Evolutionary conservation across 1,140 invertebrate species (phyloP).

Genomic region (Nymphalis io): DNA sequence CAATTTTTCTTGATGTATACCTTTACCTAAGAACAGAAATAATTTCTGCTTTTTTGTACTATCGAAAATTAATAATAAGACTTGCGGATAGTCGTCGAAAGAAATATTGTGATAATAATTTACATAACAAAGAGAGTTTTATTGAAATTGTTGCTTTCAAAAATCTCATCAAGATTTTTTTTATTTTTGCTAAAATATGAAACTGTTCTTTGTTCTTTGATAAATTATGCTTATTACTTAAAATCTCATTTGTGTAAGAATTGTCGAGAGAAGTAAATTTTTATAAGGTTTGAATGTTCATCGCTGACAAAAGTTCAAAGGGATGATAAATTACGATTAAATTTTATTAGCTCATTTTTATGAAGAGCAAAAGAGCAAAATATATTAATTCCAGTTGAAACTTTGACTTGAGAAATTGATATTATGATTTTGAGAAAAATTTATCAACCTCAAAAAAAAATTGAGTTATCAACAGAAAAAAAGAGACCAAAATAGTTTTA

Average conservation of each 20-base stretch:
- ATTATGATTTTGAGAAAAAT: neutral
- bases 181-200: constrained; percentile 3
- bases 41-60: too few relatives aligned
- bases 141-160: constrained; percentile 11
- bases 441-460: too few relatives aligned
- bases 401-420: neutral
- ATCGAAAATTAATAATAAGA: too few relatives aligned
- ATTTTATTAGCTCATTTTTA: constrained; percentile 26
- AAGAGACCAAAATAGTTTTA: too few relatives aligned
- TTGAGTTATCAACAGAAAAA: too few relatives aligned
- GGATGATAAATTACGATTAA: constrained; percentile 23
- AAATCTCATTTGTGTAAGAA: constrained; percentile 30
- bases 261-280: constrained; percentile 16
- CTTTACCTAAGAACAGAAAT: too few relatives aligned
- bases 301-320: constrained; percentile 29
- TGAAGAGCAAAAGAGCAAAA: constrained; percentile 14
- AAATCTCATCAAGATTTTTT: constrained; percentile 2
- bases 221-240: constrained; percentile 27
- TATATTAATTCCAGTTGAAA: constrained; percentile 25
- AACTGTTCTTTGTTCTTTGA: constrained; percentile 24
- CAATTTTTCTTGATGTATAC: too few relatives aligned
- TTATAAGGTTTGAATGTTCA: constrained; percentile 32
- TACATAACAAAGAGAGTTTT: neutral
- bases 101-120: neutral
- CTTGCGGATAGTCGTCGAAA: too few relatives aligned